Evolutionary conservation across 2,113 vertebrate species (phyloP).

Genomic region (Tauraco erythrolophus): DNA sequence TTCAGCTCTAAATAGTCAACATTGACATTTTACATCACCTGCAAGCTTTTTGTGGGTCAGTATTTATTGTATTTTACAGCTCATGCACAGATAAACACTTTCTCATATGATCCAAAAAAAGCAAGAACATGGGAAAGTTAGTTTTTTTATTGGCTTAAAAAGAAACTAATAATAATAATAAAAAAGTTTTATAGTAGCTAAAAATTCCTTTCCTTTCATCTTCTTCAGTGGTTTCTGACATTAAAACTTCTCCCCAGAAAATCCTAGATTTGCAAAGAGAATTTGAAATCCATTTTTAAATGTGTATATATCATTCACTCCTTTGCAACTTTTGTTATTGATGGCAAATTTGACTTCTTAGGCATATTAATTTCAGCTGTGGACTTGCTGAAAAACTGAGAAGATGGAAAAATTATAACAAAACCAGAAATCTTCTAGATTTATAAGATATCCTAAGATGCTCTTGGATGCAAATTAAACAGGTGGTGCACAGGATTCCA

Average conservation of each 20-base stretch:
- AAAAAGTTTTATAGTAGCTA: not conserved
- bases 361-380: not conserved
- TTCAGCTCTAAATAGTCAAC: not conserved
- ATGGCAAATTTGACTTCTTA: not conserved
- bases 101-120: not conserved
- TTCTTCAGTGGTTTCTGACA: not conserved
- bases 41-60: not conserved
- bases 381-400: not conserved
- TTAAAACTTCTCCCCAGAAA: not conserved
- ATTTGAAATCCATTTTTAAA: not conserved
- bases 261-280: not conserved
- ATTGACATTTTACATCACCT: not conserved
- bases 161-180: not conserved
- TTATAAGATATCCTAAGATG: not conserved
- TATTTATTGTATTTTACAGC: not conserved
- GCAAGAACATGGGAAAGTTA: not conserved
- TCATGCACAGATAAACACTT: not conserved
- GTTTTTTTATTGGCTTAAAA: not conserved
- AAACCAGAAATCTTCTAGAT: not conserved
- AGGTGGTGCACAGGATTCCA: not conserved
- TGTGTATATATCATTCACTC: not conserved
- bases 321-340: not conserved
- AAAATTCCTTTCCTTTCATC: not conserved
- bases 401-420: not conserved
- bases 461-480: not conserved